Base-by-base conservation (phyloP, 1,140 invertebrate species). In the Zaprionus ghesquierei region DNA sequence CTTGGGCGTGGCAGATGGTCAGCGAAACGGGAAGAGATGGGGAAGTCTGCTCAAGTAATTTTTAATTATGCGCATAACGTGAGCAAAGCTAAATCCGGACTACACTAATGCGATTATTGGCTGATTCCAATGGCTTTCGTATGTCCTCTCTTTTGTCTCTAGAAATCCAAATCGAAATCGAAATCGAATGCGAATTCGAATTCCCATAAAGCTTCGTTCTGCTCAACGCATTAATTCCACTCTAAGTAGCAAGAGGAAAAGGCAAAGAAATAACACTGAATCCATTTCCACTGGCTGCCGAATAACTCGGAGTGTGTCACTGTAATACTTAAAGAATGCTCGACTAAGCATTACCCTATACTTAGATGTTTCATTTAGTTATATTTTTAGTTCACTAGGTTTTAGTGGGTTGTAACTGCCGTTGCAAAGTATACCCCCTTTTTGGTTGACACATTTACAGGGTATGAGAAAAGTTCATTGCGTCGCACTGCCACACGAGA, bases 21-120 rank as follows among this genome's bases (percentile, higher is more conserved):
- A 69, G 22, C 10, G 35, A 31, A 72, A 35, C 3, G 9, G 27
- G 6, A 27, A 2, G 25, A 6, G 25, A 6, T 0, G 27, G 31
- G 27, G 33, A 56, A 59, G 62, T 61, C 35, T 53, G 18, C 70
- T 53, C 75, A 87, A 87, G 82, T 87, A 77, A 82, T 87, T 87
- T 87, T 87, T 87, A 87, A 87, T 87, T 87, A 87, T 87, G 82
- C 82, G 71, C 79, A 79, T 74, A 82, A 87, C 84, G 84, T 77
- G 84, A 68, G 51, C 41, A 65, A 87, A 74, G 59, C 65, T 77
- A 70, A 69, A 79, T 87, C 68, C 68, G 60, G 78, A 68, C 70
- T 69, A 69, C 53, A 66, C 41, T 81, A 81, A 86, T 87, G 71
- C 71, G 75, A 79, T 87, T 87, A 87, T 82, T 82, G 75, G 78